Conservation (phyloP, 2,888 invertebrate genomes). For the Amiota mariae region DNA sequence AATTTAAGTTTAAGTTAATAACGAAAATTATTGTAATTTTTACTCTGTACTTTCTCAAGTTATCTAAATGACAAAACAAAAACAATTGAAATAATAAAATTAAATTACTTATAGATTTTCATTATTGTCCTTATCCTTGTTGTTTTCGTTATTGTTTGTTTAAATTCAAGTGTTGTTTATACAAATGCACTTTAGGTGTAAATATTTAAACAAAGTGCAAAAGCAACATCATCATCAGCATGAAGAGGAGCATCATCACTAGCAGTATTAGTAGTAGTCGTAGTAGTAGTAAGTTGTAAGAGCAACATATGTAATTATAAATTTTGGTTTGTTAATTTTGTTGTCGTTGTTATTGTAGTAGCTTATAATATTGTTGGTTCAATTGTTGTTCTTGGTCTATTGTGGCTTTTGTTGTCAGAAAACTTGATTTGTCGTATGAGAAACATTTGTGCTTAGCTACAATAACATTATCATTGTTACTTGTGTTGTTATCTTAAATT, state of each 20-base stretch:
- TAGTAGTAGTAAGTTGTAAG: neutral
- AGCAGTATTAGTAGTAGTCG: neutral
- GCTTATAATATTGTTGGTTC: slow-evolving; percentile 7
- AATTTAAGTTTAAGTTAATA: too few species aligned
- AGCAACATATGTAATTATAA: slow-evolving; percentile 27
- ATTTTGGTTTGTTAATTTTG: slow-evolving; percentile 10
- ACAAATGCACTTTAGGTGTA: slow-evolving; percentile 26
- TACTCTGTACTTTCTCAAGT: neutral
- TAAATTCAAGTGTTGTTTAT: neutral
- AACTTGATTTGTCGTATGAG: slow-evolving; percentile 27
- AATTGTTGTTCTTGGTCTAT: neutral
- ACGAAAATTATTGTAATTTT: too few species aligned
- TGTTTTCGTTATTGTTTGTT: neutral
- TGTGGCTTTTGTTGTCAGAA: slow-evolving; percentile 24
- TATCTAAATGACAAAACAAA: slow-evolving; percentile 8
- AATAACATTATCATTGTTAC: too few species aligned
- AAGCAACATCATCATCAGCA: slow-evolving; percentile 2
- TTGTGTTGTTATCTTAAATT: slow-evolving; percentile 12
- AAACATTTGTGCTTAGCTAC: slow-evolving; percentile 25
- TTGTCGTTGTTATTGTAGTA: too few species aligned
- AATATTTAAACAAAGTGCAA: slow-evolving; percentile 24
- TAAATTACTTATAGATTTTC: slow-evolving; percentile 16
- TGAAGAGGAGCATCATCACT: neutral
- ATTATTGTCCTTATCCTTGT: slow-evolving; percentile 11
- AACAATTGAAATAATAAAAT: slow-evolving; percentile 28